Percentiles rank a stretch among this genome's conserved stretches.
Evolutionary conservation across 2,113 vertebrate genomes (phyloP).

Genomic region (Corythoichthys intestinalis): DNA sequence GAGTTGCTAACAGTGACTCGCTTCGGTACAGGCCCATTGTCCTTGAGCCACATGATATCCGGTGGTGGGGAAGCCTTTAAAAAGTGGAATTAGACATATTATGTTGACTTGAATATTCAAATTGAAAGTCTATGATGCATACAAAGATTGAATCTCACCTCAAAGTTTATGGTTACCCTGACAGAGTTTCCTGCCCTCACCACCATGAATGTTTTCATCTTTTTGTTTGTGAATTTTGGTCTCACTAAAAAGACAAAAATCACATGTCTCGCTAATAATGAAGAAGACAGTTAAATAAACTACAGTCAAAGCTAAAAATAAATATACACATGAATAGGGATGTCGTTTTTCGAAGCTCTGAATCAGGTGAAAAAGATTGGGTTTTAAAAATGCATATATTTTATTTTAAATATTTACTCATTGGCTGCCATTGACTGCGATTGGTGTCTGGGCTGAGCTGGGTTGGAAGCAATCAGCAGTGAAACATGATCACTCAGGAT

Average conservation of each 20-base stretch:
- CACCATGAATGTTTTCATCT: conserved; percentile 72
- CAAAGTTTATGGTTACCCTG: conserved; percentile 76
- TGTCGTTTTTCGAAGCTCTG: too few relatives aligned
- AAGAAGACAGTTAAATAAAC: background rate
- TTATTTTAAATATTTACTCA: too few relatives aligned
- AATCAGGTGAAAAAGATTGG: too few relatives aligned
- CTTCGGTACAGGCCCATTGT: conserved; percentile 72
- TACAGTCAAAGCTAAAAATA: background rate
- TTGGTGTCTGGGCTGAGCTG: too few relatives aligned
- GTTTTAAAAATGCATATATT: too few relatives aligned
- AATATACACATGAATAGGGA: background rate
- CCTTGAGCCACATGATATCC: conserved; percentile 81
- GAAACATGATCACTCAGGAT: too few relatives aligned
- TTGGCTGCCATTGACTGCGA: too few relatives aligned
- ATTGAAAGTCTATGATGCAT: background rate
- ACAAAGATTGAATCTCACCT: conserved; percentile 67
- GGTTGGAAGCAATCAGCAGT: too few relatives aligned
- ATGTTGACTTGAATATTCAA: background rate
- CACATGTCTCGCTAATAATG: background rate
- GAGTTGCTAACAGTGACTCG: conserved; percentile 68
- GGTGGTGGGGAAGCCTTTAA: conserved; percentile 78
- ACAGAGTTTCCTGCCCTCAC: conserved; percentile 78
- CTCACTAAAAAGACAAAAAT: conserved; percentile 64
- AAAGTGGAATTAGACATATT: background rate
- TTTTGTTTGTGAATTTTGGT: conserved; percentile 78